These are phyloP conservation scores for Psephotus haematonotus DNA, from an alignment of 2,113 vertebrate genomes.

Conservation along the genomic window DNA sequence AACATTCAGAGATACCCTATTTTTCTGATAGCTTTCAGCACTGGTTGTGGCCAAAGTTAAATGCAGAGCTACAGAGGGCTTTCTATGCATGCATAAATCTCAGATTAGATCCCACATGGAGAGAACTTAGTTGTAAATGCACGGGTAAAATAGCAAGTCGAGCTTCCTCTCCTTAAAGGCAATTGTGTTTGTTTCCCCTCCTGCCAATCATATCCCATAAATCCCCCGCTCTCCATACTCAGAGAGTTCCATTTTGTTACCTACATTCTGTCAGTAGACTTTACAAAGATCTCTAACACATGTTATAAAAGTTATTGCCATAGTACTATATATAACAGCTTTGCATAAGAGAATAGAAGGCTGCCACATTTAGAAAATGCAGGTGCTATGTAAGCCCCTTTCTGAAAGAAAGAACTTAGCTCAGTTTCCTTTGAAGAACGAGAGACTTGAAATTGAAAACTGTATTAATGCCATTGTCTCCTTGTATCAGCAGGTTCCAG, in stretches of 20 bases:
- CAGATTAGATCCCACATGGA: not conserved
- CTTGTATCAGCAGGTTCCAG: conserved; percentile 91
- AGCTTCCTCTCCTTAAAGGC: conserved; percentile 62
- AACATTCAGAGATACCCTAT: not conserved
- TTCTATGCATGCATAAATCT: not conserved
- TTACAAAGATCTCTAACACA: conserved; percentile 69
- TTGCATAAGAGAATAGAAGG: conserved; percentile 80
- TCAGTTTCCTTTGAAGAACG: conserved; percentile 83
- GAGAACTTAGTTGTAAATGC: not conserved
- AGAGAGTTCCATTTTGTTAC: conserved; percentile 57
- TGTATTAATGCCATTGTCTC: conserved; percentile 87
- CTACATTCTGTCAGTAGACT: conserved; percentile 59
- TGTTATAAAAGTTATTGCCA: conserved; percentile 75
- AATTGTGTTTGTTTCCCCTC: conserved; percentile 36
- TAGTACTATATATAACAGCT: conserved; percentile 82
- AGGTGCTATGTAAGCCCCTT: conserved; percentile 79
- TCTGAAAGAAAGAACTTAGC: conserved; percentile 77
- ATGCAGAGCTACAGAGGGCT: not conserved
- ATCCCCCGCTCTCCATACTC: conserved; percentile 36
- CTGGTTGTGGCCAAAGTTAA: not conserved
- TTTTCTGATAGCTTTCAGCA: conserved; percentile 13
- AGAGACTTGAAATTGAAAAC: conserved; percentile 87
- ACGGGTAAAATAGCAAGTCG: not conserved
- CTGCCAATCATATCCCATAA: conserved; percentile 69
- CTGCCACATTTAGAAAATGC: conserved; percentile 82